phyloP scores from a whole-genome alignment of 1,140 invertebrate genomes.

The Paracyclopina nana region DNA sequence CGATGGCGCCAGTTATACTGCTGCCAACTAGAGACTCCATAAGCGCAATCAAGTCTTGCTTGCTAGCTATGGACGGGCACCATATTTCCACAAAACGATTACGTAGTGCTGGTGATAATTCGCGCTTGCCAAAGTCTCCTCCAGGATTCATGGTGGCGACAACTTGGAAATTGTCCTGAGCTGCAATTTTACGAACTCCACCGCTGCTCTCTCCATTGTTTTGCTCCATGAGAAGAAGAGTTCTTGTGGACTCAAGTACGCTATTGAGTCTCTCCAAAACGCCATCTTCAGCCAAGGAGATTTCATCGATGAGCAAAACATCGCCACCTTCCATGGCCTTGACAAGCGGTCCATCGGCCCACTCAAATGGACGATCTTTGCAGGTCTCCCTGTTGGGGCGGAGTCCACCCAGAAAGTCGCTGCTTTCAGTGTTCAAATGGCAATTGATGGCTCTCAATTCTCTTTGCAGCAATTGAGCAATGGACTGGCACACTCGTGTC shows the following conservation, averaged over 20 bases:
- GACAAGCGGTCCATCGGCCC: constrained; percentile 90
- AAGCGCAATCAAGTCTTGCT: background rate
- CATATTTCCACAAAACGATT: constrained; percentile 99
- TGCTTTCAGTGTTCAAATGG: constrained; percentile 94
- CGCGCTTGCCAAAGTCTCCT: constrained; percentile 98
- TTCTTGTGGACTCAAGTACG: constrained; percentile 72
- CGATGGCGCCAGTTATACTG: too few relatives aligned
- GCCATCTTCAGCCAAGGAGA: constrained; percentile 95
- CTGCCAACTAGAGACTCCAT: too few relatives aligned
- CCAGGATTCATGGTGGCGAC: constrained; percentile 99
- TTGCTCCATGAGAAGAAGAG: constrained; percentile 73
- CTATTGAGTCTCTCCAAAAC: constrained; percentile 94
- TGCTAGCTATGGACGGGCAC: constrained; percentile 42
- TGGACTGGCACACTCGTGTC: constrained; percentile 83
- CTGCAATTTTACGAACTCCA: constrained; percentile 38
- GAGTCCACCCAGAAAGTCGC: constrained; percentile 89
- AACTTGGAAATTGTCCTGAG: constrained; percentile 61
- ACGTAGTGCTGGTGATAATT: constrained; percentile 86
- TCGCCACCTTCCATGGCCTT: constrained; percentile 66
- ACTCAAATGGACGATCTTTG: constrained; percentile 53
- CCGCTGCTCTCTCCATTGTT: constrained; percentile 31
- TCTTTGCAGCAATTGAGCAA: constrained; percentile 43
- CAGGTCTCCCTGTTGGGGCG: constrained; percentile 37
- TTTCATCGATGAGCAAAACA: constrained; percentile 92
- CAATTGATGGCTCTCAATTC: constrained; percentile 71